Percentiles rank a stretch among this genome's conserved stretches.
Conservation (phyloP, 2,888 invertebrate genomes). For the Acronicta alni region DNA sequence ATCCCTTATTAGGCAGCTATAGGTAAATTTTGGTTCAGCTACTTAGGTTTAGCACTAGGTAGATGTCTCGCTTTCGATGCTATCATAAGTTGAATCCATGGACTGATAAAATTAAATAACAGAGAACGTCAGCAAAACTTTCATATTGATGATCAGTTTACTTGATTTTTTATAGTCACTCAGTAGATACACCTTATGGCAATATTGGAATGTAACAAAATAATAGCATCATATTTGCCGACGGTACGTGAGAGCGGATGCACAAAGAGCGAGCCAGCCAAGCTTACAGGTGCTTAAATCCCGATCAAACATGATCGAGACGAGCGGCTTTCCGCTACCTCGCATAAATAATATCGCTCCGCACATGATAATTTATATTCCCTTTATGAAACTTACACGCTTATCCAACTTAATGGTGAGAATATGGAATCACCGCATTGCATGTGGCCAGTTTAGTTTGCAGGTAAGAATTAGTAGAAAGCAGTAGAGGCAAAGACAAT, state of each 20-base stretch:
- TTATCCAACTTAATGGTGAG: conserved; percentile 52
- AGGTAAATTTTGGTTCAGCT: too few species aligned
- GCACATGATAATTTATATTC: conserved; percentile 51
- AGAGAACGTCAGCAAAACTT: too few species aligned
- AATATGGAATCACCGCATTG: conserved; percentile 31
- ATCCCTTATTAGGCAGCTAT: too few species aligned
- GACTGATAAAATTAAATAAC: too few species aligned
- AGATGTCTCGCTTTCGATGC: too few species aligned
- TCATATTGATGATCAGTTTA: too few species aligned
- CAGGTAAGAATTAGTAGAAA: conserved; percentile 1
- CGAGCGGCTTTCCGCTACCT: conserved; percentile 60
- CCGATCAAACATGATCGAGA: conserved; percentile 80
- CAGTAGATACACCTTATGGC: background rate
- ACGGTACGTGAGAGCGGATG: conserved; percentile 68
- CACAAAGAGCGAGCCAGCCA: conserved; percentile 69
- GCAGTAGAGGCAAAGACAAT: background rate
- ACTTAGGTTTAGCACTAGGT: too few species aligned
- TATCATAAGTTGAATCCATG: too few species aligned
- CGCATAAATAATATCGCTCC: conserved; percentile 57
- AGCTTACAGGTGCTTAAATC: conserved; percentile 80
- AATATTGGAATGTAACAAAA: background rate
- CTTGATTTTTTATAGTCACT: too few species aligned
- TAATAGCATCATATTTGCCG: conserved; percentile 14
- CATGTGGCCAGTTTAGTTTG: conserved; percentile 5
- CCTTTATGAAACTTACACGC: conserved; percentile 34